Evolutionary conservation across 2,797 vertebrate genomes (phyloP).

Genomic region (Eulemur rubriventer): DNA sequence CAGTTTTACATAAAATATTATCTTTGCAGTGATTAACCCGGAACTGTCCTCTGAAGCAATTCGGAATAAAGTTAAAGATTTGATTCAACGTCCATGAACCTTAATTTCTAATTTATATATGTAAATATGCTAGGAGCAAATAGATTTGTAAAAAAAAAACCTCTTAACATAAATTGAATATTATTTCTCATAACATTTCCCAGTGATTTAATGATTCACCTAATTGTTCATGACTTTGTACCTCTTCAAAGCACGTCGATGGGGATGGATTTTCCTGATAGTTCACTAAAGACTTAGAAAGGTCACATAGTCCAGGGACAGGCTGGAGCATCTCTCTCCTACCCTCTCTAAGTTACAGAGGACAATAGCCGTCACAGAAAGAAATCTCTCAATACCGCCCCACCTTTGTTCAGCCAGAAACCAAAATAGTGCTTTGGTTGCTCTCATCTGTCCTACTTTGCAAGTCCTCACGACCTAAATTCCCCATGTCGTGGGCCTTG

Average conservation of each 20-base stretch:
- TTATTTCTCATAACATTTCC: background rate
- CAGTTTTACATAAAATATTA: background rate
- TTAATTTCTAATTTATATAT: background rate
- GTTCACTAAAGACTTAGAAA: background rate
- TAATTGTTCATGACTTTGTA: background rate
- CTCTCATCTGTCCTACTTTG: background rate
- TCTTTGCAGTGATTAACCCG: background rate
- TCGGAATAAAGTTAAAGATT: background rate
- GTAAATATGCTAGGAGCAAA: background rate
- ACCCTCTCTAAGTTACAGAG: background rate
- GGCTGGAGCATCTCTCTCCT: background rate
- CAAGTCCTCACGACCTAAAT: background rate
- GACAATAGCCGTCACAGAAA: background rate
- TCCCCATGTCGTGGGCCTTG: background rate
- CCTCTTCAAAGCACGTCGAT: background rate
- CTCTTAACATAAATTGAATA: background rate
- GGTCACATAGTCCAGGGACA: background rate
- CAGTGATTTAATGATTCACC: background rate
- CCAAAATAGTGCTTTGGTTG: background rate
- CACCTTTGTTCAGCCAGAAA: background rate
- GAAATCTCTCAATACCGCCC: background rate
- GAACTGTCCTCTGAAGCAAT: background rate
- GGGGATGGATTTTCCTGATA: background rate
- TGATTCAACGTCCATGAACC: background rate
- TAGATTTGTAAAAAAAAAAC: background rate